phyloP scores from a whole-genome alignment of 1,140 invertebrate genomes.

The Thaumetopoea pityocampa region DNA sequence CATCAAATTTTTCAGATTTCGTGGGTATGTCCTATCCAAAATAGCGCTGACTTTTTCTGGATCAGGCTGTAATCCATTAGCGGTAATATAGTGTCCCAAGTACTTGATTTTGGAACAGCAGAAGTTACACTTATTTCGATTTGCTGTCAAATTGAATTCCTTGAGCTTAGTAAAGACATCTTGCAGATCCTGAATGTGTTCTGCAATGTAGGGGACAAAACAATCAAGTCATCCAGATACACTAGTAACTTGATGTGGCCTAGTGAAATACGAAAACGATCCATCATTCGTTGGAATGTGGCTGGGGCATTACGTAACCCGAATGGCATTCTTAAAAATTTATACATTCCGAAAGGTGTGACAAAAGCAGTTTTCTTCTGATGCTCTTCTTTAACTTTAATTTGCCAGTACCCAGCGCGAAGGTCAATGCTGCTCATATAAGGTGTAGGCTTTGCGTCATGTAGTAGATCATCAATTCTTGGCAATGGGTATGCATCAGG shows the following conservation, averaged over 20 bases:
- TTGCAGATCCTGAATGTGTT: slow-evolving; percentile 21
- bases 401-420: slow-evolving; percentile 47
- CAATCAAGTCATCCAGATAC: slow-evolving; percentile 30
- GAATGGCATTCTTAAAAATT: slow-evolving; percentile 62
- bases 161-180: slow-evolving; percentile 14
- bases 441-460: slow-evolving; percentile 29
- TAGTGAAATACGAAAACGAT: slow-evolving; percentile 9
- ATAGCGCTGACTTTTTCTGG: slow-evolving; percentile 12
- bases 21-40: background rate
- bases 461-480: slow-evolving; percentile 62
- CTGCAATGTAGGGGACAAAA: slow-evolving; percentile 18
- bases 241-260: slow-evolving; percentile 9
- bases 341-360: slow-evolving; percentile 44
- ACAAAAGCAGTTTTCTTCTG: slow-evolving; percentile 57
- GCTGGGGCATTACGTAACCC: slow-evolving; percentile 59
- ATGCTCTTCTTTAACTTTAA: slow-evolving; percentile 34
- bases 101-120: slow-evolving; percentile 12
- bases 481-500: slow-evolving; percentile 61
- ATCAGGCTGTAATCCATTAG: slow-evolving; percentile 6
- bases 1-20: slow-evolving; percentile 22
- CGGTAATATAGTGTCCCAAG: slow-evolving; percentile 16
- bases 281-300: slow-evolving; percentile 68
- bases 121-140: slow-evolving; percentile 16
- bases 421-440: slow-evolving; percentile 52
- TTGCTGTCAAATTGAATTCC: slow-evolving; percentile 18